Percentiles rank a stretch among this genome's conserved stretches.
These are phyloP conservation scores for Tetrapedia diversipes DNA, from an alignment of 2,888 invertebrate species.

Conservation along the genomic window DNA sequence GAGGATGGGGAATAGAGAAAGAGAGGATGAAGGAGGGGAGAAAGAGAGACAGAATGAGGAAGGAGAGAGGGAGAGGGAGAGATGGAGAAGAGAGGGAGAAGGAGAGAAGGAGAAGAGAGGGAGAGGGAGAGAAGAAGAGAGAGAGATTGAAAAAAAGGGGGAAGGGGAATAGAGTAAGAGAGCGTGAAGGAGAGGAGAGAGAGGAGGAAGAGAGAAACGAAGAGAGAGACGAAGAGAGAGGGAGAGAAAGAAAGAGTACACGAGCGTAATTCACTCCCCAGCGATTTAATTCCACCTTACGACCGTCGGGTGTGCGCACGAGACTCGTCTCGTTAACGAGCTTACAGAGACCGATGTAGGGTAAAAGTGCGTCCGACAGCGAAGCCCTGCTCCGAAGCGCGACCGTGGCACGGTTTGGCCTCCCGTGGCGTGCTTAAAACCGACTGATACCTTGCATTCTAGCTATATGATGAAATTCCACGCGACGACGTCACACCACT, in stretches of 20 bases:
- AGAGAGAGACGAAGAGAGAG: neutral
- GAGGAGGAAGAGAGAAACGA: neutral
- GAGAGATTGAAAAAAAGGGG: too few relatives aligned
- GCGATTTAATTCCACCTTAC: constrained; percentile 15
- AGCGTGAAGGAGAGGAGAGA: neutral
- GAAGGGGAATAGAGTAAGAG: too few relatives aligned
- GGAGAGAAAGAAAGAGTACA: neutral
- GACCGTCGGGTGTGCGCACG: neutral
- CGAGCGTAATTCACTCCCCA: neutral
- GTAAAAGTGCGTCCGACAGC: constrained; percentile 67
- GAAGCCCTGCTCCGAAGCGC: constrained; percentile 68
- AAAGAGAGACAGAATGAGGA: too few relatives aligned
- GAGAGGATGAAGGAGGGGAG: too few relatives aligned
- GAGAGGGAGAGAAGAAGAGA: too few relatives aligned
- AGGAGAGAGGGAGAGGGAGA: too few relatives aligned
- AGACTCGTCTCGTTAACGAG: constrained; percentile 59
- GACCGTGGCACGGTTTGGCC: constrained; percentile 70
- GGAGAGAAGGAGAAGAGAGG: too few relatives aligned
- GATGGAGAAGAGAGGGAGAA: too few relatives aligned
- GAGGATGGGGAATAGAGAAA: too few relatives aligned
- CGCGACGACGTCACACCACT: constrained; percentile 40
- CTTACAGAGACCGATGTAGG: constrained; percentile 58
- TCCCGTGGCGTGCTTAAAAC: constrained; percentile 54
- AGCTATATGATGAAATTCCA: constrained; percentile 55
- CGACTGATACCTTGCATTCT: constrained; percentile 57